phyloP scores from a whole-genome alignment of 2,888 invertebrate species.

The Brassicogethes aeneus region DNA sequence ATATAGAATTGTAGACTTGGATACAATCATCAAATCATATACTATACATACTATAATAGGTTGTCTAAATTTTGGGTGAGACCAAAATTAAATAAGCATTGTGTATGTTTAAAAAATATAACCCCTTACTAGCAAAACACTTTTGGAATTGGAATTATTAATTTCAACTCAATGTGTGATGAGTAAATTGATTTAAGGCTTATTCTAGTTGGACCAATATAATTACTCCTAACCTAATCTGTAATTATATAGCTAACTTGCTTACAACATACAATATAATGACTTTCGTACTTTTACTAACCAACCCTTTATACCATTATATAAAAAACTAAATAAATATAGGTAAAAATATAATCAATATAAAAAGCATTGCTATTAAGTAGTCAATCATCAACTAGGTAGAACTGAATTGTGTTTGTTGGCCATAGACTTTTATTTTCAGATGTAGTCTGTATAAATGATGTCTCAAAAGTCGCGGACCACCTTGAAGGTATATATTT shows the following conservation, averaged over 20 bases:
- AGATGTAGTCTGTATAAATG: background rate
- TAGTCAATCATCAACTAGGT: background rate
- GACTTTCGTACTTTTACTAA: slow-evolving; percentile 7
- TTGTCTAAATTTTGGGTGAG: no score
- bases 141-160: no score
- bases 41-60: no score
- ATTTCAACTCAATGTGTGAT: no score
- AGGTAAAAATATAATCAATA: background rate
- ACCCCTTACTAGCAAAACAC: no score
- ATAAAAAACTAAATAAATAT: slow-evolving; percentile 3
- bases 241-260: background rate
- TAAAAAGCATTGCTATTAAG: background rate
- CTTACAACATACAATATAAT: background rate
- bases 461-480: no score
- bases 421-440: background rate
- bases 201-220: slow-evolving; percentile 6
- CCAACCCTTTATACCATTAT: slow-evolving; percentile 6
- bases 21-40: no score
- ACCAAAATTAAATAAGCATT: no score
- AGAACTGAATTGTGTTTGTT: background rate
- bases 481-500: no score
- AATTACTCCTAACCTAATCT: background rate
- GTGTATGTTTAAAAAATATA: no score
- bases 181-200: no score
- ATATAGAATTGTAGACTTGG: background rate